Conservation (phyloP, 1,140 invertebrate genomes). For the Ostrea edulis region DNA sequence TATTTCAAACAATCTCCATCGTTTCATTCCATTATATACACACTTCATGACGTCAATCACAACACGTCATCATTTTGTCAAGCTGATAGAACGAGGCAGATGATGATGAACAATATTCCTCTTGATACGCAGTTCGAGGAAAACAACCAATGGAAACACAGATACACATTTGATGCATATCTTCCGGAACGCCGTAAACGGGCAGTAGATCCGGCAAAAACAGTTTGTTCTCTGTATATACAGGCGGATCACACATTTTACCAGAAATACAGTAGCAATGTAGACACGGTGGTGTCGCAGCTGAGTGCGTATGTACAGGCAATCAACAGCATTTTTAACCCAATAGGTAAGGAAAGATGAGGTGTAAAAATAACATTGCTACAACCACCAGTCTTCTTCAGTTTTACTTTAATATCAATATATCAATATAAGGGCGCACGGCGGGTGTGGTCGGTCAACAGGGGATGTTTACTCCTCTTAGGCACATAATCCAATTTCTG, state of each 20-base stretch:
- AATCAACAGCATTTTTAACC: constrained; percentile 94
- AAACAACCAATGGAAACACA: constrained; percentile 37
- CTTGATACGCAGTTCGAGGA: neutral
- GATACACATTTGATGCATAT: constrained; percentile 33
- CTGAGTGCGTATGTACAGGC: constrained; percentile 96
- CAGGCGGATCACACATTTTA: constrained; percentile 96
- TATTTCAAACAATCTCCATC: constrained; percentile 49
- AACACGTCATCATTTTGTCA: constrained; percentile 11
- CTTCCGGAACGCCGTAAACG: constrained; percentile 82
- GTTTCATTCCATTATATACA: constrained; percentile 92
- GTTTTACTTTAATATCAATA: too few relatives aligned
- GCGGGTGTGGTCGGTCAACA: too few relatives aligned
- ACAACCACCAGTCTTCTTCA: too few relatives aligned
- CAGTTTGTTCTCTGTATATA: constrained; percentile 92
- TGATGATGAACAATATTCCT: neutral
- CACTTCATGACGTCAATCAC: constrained; percentile 86
- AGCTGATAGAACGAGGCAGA: neutral
- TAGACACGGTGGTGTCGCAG: constrained; percentile 96
- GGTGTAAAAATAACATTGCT: neutral
- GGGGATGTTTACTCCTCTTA: too few relatives aligned
- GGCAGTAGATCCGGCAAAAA: constrained; percentile 87
- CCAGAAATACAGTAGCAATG: constrained; percentile 93
- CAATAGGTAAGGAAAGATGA: constrained; percentile 85
- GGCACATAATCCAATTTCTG: too few relatives aligned
- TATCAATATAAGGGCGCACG: too few relatives aligned